These are phyloP conservation scores for Phalloptychus januarius DNA, from an alignment of 2,797 vertebrate genomes.

Conservation along the genomic window DNA sequence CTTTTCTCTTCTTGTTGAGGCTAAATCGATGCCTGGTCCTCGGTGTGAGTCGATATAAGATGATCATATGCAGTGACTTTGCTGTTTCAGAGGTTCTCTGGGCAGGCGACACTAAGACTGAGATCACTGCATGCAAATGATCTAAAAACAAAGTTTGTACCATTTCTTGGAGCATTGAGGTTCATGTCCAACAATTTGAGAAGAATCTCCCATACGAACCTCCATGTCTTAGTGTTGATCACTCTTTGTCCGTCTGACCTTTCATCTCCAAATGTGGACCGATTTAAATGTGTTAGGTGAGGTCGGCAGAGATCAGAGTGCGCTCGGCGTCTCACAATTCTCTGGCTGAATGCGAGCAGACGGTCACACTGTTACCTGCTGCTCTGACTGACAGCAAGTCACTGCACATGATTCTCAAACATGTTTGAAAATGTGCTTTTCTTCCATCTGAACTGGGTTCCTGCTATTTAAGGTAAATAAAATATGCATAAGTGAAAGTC, in stretches of 20 bases:
- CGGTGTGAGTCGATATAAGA: constrained; percentile 14
- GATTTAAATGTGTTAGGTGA: constrained; percentile 1
- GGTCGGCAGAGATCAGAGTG: constrained; percentile 18
- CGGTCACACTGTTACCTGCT: constrained; percentile 10
- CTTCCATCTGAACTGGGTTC: constrained; percentile 4
- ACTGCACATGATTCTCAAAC: constrained; percentile 45
- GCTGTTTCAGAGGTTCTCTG: constrained; percentile 36
- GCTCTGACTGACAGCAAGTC: constrained; percentile 44
- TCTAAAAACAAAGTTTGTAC: constrained; percentile 9
- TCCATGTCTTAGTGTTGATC: background rate
- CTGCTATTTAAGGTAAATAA: constrained; percentile 21
- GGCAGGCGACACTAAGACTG: constrained; percentile 18
- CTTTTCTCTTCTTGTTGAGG: background rate
- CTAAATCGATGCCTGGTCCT: constrained; percentile 41
- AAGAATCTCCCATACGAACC: background rate
- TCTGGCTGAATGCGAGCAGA: constrained; percentile 52
- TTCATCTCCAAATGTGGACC: constrained; percentile 6
- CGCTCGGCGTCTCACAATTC: constrained; percentile 56
- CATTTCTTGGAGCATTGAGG: background rate
- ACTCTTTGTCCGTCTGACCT: constrained; percentile 1
- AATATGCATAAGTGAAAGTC: constrained; percentile 31
- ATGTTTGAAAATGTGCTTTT: background rate
- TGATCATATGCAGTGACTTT: constrained; percentile 53
- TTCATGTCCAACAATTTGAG: background rate
- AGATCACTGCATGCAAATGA: constrained; percentile 24